These are phyloP conservation scores for Mesitornis unicolor DNA, from an alignment of 2,113 vertebrate species.

Conservation along the genomic window DNA sequence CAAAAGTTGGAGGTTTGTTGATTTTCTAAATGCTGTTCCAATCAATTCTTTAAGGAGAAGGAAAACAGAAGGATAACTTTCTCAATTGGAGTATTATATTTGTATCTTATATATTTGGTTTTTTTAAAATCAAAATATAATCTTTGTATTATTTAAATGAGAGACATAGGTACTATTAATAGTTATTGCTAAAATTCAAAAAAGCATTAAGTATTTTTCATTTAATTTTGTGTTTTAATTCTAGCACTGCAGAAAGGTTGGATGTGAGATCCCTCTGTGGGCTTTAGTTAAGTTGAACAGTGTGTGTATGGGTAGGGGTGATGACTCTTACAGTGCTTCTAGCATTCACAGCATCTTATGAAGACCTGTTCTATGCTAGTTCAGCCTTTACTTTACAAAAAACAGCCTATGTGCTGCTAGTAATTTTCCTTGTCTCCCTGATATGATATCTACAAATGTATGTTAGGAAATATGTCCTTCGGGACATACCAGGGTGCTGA, in stretches of 20 bases:
- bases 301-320: background rate
- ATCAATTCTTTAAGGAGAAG: background rate
- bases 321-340: background rate
- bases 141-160: background rate
- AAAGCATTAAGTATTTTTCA: background rate
- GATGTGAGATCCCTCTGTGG: background rate
- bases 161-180: background rate
- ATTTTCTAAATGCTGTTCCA: background rate
- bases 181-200: background rate
- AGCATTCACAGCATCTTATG: background rate
- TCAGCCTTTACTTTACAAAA: background rate
- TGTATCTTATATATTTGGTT: background rate
- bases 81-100: background rate
- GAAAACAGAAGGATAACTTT: background rate
- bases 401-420: background rate
- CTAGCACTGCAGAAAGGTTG: background rate
- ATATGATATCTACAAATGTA: background rate
- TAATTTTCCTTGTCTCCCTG: background rate
- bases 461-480: background rate
- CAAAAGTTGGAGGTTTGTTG: background rate
- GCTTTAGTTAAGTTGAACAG: background rate
- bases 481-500: background rate
- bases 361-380: background rate
- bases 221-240: background rate
- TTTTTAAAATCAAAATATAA: background rate